Base-by-base conservation (phyloP, 2,797 vertebrate species). In the Melopsittacus undulatus region DNA sequence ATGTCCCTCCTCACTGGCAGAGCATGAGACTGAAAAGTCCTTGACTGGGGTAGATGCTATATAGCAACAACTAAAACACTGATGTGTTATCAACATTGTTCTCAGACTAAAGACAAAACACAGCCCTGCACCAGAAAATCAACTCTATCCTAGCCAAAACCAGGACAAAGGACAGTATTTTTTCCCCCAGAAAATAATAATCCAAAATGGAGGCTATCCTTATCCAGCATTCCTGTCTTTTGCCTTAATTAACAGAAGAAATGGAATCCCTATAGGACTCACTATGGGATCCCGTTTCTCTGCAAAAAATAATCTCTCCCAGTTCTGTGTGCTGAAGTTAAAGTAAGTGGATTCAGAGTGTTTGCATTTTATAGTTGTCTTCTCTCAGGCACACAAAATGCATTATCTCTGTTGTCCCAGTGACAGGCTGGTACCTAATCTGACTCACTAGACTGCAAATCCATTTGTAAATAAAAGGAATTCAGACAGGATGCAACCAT, bases 381-480 rank as follows among this genome's bases (percentile, higher is more conserved):
- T 10, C 26, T 67, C 11, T 72, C 32, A 64, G 30, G 21, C 30
- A 67, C 2, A 2, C 1, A 0, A 68, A 72, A 17, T 54, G 15
- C 0, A 0, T 87, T 69, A 32, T 52, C 61, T 70, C 45, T 23
- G 21, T 48, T 92, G 83, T 83, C 34, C 40, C 29, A 68, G 45
- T 57, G 76, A 57, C 70, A 76, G 77, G 54, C 63, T 32, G 49
- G 59, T 78, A 54, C 64, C 89, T 87, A 63, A 54, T 72, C 14
- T 91, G 66, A 48, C 51, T 91, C 87, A 64, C 36, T 45, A 59
- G 52, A 52, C 45, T 75, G 48, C 62, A 86, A 67, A 95, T 52
- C 34, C 48, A 45, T 81, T 78, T 75, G 64, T 43, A 94, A 94
- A 89, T 91, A 80, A 74, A 89, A 86, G 27, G 26, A 74, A 89